A percentile compares a stretch with the other conserved stretches of the same genome.
Evolutionary conservation across 2,113 vertebrate species (phyloP).

Genomic region (Zapornia atra): DNA sequence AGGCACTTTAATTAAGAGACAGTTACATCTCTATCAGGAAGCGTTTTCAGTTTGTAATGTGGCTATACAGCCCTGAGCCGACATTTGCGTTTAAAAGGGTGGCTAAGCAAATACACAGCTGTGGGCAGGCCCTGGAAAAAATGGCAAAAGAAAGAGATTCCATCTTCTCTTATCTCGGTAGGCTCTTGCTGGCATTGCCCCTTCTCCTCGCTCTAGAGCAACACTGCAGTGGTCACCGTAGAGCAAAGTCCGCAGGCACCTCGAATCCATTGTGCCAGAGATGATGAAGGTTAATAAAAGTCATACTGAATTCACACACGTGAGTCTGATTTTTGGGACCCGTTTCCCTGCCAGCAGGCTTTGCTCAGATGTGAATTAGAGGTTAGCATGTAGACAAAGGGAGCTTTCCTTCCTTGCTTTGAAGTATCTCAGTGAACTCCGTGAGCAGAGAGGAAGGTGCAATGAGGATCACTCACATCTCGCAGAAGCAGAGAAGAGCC

Average conservation of each 20-base stretch:
- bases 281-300: background rate
- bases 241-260: background rate
- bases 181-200: background rate
- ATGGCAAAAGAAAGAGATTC: background rate
- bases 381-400: background rate
- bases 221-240: background rate
- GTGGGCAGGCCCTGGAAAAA: background rate
- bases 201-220: background rate
- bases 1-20: background rate
- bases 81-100: background rate
- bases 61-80: background rate
- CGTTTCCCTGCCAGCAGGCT: background rate
- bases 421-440: background rate
- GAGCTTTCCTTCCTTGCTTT: background rate
- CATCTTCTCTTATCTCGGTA: background rate
- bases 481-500: background rate
- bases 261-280: background rate
- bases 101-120: background rate
- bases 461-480: background rate
- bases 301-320: background rate
- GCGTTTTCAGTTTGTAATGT: background rate
- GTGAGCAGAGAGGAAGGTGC: background rate
- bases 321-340: background rate
- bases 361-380: accelerated
- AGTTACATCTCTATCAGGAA: background rate